Evolutionary conservation across 2,888 invertebrate species (phyloP).

Genomic region (Dynastes hyllus): DNA sequence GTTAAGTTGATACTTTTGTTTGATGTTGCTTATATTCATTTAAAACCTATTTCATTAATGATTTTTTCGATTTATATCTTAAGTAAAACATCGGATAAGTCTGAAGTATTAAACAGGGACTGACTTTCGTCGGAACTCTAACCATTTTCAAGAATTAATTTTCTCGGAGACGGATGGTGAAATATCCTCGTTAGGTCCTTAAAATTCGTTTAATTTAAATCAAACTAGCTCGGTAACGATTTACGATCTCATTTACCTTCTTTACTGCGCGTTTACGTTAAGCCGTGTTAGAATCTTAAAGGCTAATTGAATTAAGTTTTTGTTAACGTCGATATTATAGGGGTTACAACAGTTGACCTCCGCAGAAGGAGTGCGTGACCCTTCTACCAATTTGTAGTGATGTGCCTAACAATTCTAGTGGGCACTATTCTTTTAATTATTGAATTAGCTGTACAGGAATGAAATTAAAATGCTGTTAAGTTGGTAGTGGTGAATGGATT

Average conservation of each 20-base stretch:
- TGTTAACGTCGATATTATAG: neutral
- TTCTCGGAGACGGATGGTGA: neutral
- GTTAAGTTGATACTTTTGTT: no score
- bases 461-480: no score
- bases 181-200: neutral
- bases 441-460: no score
- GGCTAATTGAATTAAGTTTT: neutral
- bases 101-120: no score
- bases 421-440: no score
- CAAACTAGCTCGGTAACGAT: neutral
- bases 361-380: neutral
- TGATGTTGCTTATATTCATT: no score
- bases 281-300: neutral
- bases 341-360: neutral
- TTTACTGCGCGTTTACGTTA: neutral
- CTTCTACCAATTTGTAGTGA: no score
- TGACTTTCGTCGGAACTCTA: neutral
- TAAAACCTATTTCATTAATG: no score
- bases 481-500: no score
- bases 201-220: neutral
- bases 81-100: no score
- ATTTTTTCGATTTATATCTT: no score
- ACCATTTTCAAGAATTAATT: neutral
- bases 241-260: neutral
- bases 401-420: no score